These are phyloP conservation scores for Pseudomyrmex flavicornis DNA, from an alignment of 1,140 invertebrate genomes.

Conservation along the genomic window DNA sequence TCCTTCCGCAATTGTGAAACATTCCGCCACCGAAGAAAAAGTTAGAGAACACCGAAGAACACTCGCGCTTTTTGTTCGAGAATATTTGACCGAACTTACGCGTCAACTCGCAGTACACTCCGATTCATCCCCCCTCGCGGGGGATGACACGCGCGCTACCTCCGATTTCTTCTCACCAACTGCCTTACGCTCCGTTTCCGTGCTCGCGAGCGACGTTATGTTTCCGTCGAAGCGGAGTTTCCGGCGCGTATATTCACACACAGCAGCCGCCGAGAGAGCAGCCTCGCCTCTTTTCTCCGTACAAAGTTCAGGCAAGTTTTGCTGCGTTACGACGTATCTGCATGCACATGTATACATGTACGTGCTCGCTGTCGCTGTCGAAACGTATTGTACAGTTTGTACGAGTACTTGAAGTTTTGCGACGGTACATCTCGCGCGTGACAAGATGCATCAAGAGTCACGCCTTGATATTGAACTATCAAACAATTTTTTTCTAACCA, in stretches of 20 bases:
- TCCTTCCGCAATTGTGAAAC: not conserved
- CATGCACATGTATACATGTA: constrained; percentile 4
- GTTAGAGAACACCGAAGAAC: not conserved
- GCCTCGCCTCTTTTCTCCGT: constrained; percentile 48
- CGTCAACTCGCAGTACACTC: constrained; percentile 56
- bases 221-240: constrained; percentile 74
- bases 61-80: constrained; percentile 33
- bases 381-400: constrained; percentile 78
- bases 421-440: constrained; percentile 45
- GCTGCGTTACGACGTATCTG: constrained; percentile 65
- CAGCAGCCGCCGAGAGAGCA: constrained; percentile 35
- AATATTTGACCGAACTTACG: constrained; percentile 48
- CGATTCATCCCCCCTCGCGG: constrained; percentile 41
- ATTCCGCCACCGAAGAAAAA: constrained; percentile 5
- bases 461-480: not conserved
- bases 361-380: constrained; percentile 61
- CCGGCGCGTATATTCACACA: constrained; percentile 65
- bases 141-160: constrained; percentile 61
- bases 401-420: constrained; percentile 79
- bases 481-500: not conserved
- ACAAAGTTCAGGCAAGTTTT: constrained; percentile 73
- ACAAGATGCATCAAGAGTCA: not conserved
- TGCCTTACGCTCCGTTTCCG: constrained; percentile 66
- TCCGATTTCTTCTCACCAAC: constrained; percentile 66
- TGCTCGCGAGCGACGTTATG: constrained; percentile 71